Base-by-base conservation (phyloP, 2,113 vertebrate species). In the Zonotrichia leucophrys region DNA sequence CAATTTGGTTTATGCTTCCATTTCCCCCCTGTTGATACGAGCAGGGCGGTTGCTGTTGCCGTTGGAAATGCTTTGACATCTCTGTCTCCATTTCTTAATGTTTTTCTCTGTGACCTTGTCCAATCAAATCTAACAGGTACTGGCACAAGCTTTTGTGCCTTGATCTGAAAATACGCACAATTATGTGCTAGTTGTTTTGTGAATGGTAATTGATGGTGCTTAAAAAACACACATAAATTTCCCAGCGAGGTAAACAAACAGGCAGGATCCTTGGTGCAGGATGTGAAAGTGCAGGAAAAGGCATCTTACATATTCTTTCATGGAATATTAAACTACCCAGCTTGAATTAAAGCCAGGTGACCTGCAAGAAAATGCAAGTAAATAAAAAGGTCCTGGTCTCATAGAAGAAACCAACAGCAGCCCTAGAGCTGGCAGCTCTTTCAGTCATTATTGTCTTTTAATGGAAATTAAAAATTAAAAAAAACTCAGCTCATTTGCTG, bases 1-100 rank as follows among this genome's bases (percentile, higher is more conserved):
- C 81, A 97, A 94, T 96, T 95, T 96, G 88, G 72, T 95, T 97
- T 96, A 92, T 96, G 77, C 92, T 95, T 93, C 96, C 72, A 78
- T 88, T 96, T 92, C 67, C 86, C 88, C 92, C 92, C 94, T 91
- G 92, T 89, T 95, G 95, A 86, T 95, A 76, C 0, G 55, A 95
- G 81, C 3, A 22, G 62, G 90, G 91, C 0, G 25, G 82, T 90
- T 72, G 76, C 77, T 90, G 79, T 95, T 97, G 91, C 83, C 0
- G 6, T 91, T 93, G 75, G 91, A 92, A 96, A 95, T 92, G 94
- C 94, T 96, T 96, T 95, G 96, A 95, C 96, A 89, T 92, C 77
- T 90, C 80, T 87, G 78, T 93, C 74, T 95, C 90, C 44, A 33
- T 96, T 93, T 88, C 83, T 83, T 93, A 92, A 67, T 47, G 47